Conservation (phyloP, 2,888 invertebrate species). For the Prenolepis imparis region DNA sequence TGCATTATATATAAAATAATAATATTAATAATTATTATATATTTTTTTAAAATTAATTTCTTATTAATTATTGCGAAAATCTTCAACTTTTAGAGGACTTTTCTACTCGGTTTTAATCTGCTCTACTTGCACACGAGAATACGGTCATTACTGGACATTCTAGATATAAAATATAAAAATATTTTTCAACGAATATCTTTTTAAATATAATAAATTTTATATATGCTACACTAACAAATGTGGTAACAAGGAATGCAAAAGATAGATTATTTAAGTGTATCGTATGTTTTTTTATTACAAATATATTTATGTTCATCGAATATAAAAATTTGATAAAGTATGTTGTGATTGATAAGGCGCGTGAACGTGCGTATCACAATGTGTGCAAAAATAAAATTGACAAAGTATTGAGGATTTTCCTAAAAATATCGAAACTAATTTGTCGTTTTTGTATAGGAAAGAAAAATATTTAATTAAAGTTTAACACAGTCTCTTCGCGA, state of each 20-base stretch:
- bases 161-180: background rate
- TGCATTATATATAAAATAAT: too few relatives aligned
- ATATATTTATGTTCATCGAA: slow-evolving; percentile 21
- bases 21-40: too few relatives aligned
- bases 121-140: too few relatives aligned
- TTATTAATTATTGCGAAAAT: too few relatives aligned
- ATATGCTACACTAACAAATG: background rate
- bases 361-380: slow-evolving; percentile 25
- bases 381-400: slow-evolving; percentile 7
- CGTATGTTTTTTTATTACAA: slow-evolving; percentile 19
- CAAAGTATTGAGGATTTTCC: background rate
- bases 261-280: background rate
- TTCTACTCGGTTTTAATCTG: too few relatives aligned
- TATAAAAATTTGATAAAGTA: slow-evolving; percentile 38
- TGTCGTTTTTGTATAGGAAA: background rate
- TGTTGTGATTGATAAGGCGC: slow-evolving; percentile 9
- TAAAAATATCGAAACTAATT: slow-evolving; percentile 10
- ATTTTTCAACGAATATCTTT: background rate
- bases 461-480: slow-evolving; percentile 12
- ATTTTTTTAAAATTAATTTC: too few relatives aligned
- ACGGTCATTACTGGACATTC: too few relatives aligned
- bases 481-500: slow-evolving; percentile 41
- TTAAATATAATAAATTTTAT: background rate
- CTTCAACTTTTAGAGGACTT: too few relatives aligned
- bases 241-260: background rate